Base-by-base conservation (phyloP, 2,113 vertebrate genomes). In the Elgaria multicarinata region DNA sequence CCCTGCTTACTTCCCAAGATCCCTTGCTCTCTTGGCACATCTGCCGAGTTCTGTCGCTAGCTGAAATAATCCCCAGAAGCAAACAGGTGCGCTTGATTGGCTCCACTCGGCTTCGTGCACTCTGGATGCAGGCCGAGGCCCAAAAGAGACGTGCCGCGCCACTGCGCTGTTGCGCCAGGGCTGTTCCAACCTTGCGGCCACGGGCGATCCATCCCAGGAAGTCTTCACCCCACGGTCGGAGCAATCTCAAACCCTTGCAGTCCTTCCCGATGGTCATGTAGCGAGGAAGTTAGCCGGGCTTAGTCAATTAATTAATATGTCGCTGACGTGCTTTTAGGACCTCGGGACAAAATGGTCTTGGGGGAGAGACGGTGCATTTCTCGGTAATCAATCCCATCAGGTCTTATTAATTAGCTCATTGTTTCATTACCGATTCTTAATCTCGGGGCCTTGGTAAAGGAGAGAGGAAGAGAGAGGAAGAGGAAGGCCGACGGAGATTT, bases 341-440 rank as follows among this genome's bases (percentile, higher is more conserved):
- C 71, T 26, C 28, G 46, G 24, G 69, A 36, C 10, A 6, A 88
- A 58, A 64, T 24, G 42, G 80, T 44, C 1, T n/a, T 33, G 72
- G 36, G 26, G 20, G 33, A 12, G 22, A 67, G n/a, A 14, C 13
- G 83, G 46, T 67, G 26, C 26, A 33, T 50, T 69, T 50, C 42
- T 9, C 33, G 1, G 55, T 87, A 87, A 87, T 87, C 55, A 87
- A 87, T 87, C 85, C 85, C 74, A 87, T 87, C 85, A 87, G 67
- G 74, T 24, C 75, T 44, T 66, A 78, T 87, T 87, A 77, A 66
- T 28, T 44, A 87, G 85, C 85, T 87, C 55, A 46, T 87, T 87
- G 85, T 78, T 87, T 87, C 85, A 87, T 87, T 87, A 87, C 39
- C 28, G 74, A 87, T 78, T 66, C 72, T 86, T 86, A 86, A 86